phyloP scores from a whole-genome alignment of 2,888 invertebrate species.

The Xiphydria camelus region DNA sequence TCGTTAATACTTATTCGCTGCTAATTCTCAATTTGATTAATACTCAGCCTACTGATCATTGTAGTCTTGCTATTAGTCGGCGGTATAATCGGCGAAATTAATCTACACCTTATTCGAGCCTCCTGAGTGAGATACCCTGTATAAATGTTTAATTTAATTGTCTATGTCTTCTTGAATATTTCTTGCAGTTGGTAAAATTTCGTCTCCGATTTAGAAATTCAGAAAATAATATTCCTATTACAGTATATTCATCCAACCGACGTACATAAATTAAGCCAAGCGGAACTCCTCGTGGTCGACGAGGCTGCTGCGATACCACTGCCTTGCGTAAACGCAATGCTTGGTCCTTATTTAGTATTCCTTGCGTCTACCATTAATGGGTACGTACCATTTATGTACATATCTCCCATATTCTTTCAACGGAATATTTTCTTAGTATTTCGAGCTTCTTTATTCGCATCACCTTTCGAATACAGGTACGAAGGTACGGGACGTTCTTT shows the following conservation, averaged over 20 bases:
- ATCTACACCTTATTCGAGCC: no score
- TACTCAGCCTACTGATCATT: no score
- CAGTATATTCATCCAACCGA: conserved; percentile 96
- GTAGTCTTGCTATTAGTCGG: no score
- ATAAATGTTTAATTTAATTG: conserved; percentile 1
- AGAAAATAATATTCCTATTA: conserved; percentile 21
- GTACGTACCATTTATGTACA: no score
- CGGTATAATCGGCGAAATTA: no score
- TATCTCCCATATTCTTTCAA: no score
- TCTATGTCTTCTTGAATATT: neutral
- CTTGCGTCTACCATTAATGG: conserved; percentile 97
- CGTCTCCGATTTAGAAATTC: conserved; percentile 8
- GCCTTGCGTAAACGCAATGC: conserved; percentile 84
- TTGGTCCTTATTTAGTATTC: conserved; percentile 90
- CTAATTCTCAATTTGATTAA: no score
- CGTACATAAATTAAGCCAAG: conserved; percentile 84
- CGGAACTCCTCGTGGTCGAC: conserved; percentile 94
- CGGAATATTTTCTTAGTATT: no score
- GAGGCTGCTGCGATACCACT: conserved; percentile 99
- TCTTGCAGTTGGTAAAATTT: conserved; percentile 10
- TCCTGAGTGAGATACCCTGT: neutral
- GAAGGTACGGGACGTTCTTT: conserved; percentile 97
- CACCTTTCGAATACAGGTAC: conserved; percentile 63
- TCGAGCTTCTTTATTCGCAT: neutral
- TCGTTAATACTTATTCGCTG: no score